Evolutionary conservation across 1,140 invertebrate species (phyloP).

Genomic region (Apis dorsata): DNA sequence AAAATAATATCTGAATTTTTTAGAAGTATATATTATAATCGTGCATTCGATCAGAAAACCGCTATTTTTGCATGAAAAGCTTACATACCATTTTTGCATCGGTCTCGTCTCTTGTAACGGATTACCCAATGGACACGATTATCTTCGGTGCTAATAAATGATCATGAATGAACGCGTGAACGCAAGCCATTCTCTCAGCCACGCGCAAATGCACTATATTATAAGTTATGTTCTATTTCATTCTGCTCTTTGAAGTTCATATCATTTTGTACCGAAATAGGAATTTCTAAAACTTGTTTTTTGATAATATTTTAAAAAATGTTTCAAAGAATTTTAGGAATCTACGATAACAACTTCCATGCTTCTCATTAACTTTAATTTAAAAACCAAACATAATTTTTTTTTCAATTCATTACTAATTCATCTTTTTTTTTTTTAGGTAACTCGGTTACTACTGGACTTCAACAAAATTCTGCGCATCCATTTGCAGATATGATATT

Average conservation of each 20-base stretch:
- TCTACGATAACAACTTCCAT: background rate
- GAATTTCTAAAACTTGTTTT: background rate
- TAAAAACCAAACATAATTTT: background rate
- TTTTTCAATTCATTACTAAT: background rate
- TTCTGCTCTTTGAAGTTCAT: background rate
- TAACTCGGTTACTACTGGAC: too few species aligned
- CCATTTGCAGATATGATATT: background rate
- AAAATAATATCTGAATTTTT: slow-evolving; percentile 3
- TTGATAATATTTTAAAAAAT: background rate
- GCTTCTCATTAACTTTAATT: background rate
- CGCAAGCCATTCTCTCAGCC: background rate
- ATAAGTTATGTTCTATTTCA: background rate
- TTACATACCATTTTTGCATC: slow-evolving; percentile 5
- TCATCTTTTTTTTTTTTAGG: background rate
- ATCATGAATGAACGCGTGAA: slow-evolving; percentile 47
- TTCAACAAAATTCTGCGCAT: background rate
- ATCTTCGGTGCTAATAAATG: slow-evolving; percentile 33
- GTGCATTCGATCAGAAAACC: background rate
- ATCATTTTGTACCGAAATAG: background rate
- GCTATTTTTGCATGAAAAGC: slow-evolving; percentile 18
- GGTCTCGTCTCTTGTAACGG: slow-evolving; percentile 26
- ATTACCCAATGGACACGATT: slow-evolving; percentile 36
- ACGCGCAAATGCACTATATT: background rate
- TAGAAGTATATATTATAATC: background rate
- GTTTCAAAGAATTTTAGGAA: background rate